Base-by-base conservation (phyloP, 1,140 invertebrate genomes). In the Leptopilina boulardi region DNA sequence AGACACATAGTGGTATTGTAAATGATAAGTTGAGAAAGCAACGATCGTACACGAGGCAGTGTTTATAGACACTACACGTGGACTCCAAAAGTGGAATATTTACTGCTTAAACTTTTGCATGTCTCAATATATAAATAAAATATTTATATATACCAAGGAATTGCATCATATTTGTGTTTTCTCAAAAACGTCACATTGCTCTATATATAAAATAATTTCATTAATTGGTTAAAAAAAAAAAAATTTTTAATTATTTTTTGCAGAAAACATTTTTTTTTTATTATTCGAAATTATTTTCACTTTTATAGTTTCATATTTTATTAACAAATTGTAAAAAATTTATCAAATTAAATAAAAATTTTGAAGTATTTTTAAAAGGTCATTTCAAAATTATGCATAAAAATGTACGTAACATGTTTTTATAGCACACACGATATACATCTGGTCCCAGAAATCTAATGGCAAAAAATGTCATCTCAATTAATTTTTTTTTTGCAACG, bases 61-160 rank as follows among this genome's bases (percentile, higher is more conserved):
- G 21, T 71, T 71, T 71, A 79, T 79, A 75, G 72, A 73, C 26
- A 19, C 19, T 74, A 75, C 73, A 76, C 71, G 59, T 66, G 59
- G 21, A 66, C 10, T 66, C 59, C 23, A 66, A 66, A 30, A 66
- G 59, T 66, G 26, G 13, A n/a, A 59, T n/a, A n/a, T 11, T 59
- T 51, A 5, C n/a, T 51, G 47, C 47, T 51, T 8, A 51, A n/a
- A 51, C 47, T 51, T 51, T 51, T 51, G 15, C 47, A 51, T 51
- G n/a, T 51, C 15, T n/a, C 47, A 51, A 51, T 51, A 51, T 18
- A 42, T 4, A 18, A 18, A 51, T 51, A 51, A 51, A 18, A 51
- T 18, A 51, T 1, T 18, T 51, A 51, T 51, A 51, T 51, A 18
- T 51, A 51, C 15, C 18, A 51, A 18, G 18, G 3, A 42, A 18